These are phyloP conservation scores for Halocynthia aurantium DNA, from an alignment of 23 tunicate genomes.

Conservation along the genomic window DNA sequence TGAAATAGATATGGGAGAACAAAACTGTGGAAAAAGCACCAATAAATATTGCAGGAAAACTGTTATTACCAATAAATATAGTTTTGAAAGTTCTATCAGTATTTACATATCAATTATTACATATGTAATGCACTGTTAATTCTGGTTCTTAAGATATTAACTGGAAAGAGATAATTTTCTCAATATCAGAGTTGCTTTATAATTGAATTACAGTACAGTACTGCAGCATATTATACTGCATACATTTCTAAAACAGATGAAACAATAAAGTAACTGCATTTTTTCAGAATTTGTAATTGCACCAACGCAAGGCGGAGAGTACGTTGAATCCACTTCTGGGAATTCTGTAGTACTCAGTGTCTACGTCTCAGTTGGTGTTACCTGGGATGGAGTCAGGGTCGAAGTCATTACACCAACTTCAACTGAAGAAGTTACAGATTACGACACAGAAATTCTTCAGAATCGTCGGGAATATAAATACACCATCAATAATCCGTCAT, in stretches of 20 bases:
- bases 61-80: too few relatives aligned
- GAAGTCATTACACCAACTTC: slow-evolving; percentile 4
- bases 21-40: too few relatives aligned
- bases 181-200: too few relatives aligned
- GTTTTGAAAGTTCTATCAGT: too few relatives aligned
- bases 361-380: not conserved
- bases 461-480: slow-evolving; percentile 11
- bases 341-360: not conserved
- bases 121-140: too few relatives aligned
- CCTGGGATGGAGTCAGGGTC: slow-evolving; percentile 6
- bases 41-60: too few relatives aligned
- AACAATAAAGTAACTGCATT: not conserved
- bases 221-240: too few relatives aligned
- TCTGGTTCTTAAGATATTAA: too few relatives aligned
- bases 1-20: not conserved
- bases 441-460: not conserved
- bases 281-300: slow-evolving; percentile 3
- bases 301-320: not conserved
- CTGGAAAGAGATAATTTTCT: too few relatives aligned
- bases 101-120: too few relatives aligned
- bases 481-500: not conserved
- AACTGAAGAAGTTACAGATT: not conserved
- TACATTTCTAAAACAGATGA: too few relatives aligned
- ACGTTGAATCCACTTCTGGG: not conserved
- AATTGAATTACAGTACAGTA: too few relatives aligned